phyloP scores from a whole-genome alignment of 2,888 invertebrate genomes.

The Aphodius sticticus region DNA sequence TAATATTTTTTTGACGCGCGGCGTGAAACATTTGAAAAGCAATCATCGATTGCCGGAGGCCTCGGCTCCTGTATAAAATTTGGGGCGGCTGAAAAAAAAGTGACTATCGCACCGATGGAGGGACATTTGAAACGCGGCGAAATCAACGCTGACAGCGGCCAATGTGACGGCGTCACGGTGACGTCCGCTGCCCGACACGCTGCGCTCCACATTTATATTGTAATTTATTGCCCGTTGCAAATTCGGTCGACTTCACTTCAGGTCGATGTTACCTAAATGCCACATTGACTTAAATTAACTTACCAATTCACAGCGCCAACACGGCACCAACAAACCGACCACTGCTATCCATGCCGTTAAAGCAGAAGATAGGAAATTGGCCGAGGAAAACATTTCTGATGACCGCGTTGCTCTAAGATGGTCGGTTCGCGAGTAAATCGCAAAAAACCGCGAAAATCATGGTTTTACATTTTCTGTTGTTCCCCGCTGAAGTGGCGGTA shows the following conservation, averaged over 20 bases:
- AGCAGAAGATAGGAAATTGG: too few relatives aligned
- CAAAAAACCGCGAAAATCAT: too few relatives aligned
- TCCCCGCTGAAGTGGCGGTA: too few relatives aligned
- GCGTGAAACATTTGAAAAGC: conserved; percentile 19
- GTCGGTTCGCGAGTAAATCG: too few relatives aligned
- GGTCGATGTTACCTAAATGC: background rate
- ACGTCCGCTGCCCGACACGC: conserved; percentile 15
- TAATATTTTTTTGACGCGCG: conserved; percentile 19
- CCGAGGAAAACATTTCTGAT: too few relatives aligned
- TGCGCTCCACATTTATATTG: conserved; percentile 24
- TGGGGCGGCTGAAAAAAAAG: background rate
- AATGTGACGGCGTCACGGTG: conserved; percentile 21
- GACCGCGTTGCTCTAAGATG: too few relatives aligned
- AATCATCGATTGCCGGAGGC: conserved; percentile 16
- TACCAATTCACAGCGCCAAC: conserved; percentile 4
- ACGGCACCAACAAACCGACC: background rate
- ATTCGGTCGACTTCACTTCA: conserved; percentile 15
- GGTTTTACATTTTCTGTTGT: too few relatives aligned
- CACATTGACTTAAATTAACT: background rate
- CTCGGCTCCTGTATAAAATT: conserved; percentile 11
- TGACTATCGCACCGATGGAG: conserved; percentile 16
- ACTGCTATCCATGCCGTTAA: background rate
- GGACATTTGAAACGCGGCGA: conserved; percentile 9
- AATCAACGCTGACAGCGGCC: conserved; percentile 20
- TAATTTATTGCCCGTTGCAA: conserved; percentile 22